These are phyloP conservation scores for Seladonia tumulorum DNA, from an alignment of 2,888 invertebrate species.

Conservation along the genomic window DNA sequence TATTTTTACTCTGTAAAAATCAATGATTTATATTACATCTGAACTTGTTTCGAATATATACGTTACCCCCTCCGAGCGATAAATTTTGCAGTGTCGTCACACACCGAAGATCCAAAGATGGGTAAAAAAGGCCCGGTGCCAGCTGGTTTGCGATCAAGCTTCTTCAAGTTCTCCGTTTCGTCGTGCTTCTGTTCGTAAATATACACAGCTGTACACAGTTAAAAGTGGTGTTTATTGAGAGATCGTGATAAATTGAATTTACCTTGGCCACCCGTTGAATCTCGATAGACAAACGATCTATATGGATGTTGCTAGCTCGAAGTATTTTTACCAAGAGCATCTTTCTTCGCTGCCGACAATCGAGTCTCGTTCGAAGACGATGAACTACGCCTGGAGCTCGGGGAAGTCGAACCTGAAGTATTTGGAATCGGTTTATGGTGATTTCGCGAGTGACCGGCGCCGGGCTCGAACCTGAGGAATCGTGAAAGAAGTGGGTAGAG, in stretches of 20 bases:
- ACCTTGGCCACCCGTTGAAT: neutral
- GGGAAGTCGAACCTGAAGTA: neutral
- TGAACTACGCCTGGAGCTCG: neutral
- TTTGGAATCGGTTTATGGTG: neutral
- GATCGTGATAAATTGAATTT: neutral
- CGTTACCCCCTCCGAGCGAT: neutral
- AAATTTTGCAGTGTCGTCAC: neutral
- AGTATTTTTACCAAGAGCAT: neutral
- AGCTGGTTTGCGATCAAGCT: neutral
- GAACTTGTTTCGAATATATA: neutral
- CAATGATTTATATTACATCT: neutral
- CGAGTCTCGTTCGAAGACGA: neutral
- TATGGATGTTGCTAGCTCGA: neutral
- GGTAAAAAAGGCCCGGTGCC: neutral
- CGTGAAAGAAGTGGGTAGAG: neutral
- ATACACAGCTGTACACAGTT: neutral
- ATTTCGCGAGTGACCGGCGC: neutral
- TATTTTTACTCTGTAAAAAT: neutral
- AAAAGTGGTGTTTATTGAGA: neutral
- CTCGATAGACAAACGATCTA: neutral
- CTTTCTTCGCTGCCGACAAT: neutral
- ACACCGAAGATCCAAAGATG: neutral
- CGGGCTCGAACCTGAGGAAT: slow-evolving; percentile 2
- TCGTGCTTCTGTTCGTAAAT: neutral
- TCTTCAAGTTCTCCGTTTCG: neutral